These are phyloP conservation scores for Aphelinus certus DNA, from an alignment of 1,140 invertebrate genomes.

Conservation along the genomic window DNA sequence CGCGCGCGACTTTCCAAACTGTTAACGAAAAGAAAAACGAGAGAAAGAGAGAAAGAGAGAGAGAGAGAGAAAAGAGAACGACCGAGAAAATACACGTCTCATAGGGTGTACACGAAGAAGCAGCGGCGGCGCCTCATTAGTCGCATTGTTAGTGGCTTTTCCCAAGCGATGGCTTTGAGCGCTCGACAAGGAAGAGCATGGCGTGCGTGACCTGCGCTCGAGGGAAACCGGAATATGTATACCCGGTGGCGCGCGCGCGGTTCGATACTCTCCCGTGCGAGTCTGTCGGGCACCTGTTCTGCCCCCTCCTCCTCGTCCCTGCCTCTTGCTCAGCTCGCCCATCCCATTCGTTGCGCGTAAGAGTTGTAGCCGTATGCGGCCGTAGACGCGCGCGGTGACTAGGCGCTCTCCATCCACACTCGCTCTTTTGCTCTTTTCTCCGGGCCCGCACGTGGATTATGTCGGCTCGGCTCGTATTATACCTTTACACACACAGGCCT, in stretches of 20 bases:
- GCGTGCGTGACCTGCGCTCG: constrained; percentile 21
- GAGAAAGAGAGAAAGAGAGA: constrained; percentile 18
- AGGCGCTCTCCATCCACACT: background rate
- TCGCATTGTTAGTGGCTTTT: constrained; percentile 46
- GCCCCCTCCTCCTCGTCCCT: too few species aligned
- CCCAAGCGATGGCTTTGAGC: constrained; percentile 2
- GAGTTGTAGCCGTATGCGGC: too few species aligned
- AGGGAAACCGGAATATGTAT: constrained; percentile 43
- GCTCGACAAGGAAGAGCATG: too few species aligned
- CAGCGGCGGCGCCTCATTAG: constrained; percentile 44
- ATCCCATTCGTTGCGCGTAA: constrained; percentile 22
- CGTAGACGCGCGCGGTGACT: background rate
- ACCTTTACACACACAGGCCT: too few species aligned
- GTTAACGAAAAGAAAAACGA: background rate
- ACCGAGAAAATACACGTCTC: too few species aligned
- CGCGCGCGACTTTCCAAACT: too few species aligned
- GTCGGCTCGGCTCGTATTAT: background rate
- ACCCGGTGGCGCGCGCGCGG: constrained; percentile 39
- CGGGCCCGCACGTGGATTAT: constrained; percentile 17
- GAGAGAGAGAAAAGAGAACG: constrained; percentile 37
- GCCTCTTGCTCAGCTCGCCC: background rate
- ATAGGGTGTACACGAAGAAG: background rate
- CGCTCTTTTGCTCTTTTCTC: constrained; percentile 17
- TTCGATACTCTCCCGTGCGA: constrained; percentile 41
- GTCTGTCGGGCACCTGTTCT: constrained; percentile 33